These are phyloP conservation scores for Austrofundulus limnaeus DNA, from an alignment of 2,113 vertebrate genomes.

Conservation along the genomic window DNA sequence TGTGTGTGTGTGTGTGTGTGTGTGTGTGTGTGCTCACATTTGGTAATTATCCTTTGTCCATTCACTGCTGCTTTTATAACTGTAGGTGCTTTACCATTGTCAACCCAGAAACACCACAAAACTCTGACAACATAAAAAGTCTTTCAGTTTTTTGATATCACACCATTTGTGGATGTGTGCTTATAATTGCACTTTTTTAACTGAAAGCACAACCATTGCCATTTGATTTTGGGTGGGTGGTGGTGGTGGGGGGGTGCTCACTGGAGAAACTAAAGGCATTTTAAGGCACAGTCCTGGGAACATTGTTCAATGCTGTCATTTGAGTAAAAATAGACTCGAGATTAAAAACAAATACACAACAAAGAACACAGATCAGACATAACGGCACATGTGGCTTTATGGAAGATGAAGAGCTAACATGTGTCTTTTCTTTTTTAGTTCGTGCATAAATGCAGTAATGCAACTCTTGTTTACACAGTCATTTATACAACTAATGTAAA, in stretches of 20 bases:
- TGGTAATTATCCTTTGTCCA: conserved; percentile 20
- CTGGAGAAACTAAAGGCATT: conserved; percentile 29
- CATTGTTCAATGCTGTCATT: conserved; percentile 49
- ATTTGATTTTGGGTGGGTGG: neutral
- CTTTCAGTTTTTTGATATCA: no score
- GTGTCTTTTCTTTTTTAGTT: no score
- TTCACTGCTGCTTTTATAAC: neutral
- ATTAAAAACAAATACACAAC: conserved; percentile 56
- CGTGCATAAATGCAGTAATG: no score
- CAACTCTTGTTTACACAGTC: no score
- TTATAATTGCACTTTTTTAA: no score
- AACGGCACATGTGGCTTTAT: conserved; percentile 6
- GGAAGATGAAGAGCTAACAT: neutral
- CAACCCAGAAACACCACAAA: no score
- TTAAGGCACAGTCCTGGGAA: conserved; percentile 45
- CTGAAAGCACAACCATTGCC: neutral
- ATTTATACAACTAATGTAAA: no score
- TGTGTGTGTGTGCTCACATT: conserved; percentile 1
- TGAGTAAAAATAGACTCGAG: conserved; percentile 56
- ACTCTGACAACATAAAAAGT: no score
- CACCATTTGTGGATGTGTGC: no score
- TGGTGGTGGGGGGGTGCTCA: neutral
- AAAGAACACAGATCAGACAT: conserved; percentile 35
- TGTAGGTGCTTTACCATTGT: no score
- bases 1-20: no score